Base-by-base conservation (phyloP, 2,888 invertebrate genomes). In the Salpingus planirostris region DNA sequence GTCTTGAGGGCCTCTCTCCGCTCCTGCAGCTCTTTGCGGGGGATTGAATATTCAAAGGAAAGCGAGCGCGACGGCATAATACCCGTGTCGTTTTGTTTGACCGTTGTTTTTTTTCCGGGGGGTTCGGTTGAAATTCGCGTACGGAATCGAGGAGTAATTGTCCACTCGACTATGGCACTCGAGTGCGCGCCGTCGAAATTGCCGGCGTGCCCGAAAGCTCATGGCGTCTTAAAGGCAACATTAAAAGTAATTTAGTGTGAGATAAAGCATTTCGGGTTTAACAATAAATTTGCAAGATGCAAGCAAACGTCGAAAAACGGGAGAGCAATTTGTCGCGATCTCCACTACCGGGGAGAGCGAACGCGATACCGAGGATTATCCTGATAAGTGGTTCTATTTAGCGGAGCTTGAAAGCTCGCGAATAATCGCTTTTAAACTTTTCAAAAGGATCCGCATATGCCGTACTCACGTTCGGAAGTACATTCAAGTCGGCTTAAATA, bases 301-400 rank as follows among this genome's bases (percentile, higher is more conserved):
- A 40, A 40, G 43, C 40, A 51, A 47, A 43, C 42, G 47, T 47
- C 47, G 46, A 47, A 52, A 50, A 52, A 51, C 44, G 49, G 42
- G 5, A 18, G 39, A 41, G 40, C 33, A 46, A 49, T 50, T 46
- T 48, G 49, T 42, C 43, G 39, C 43, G 45, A 54, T 54, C 52
- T 45, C 44, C 46, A 51, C 47, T 46, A 46, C 45, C 44, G 25
- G 38, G 34, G 43, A 47, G 47, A 49, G 49, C 51, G 48, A 46
- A 46, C 37, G 47, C 46, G 47, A 49, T 50, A 46, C 46, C 36
- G 6, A 34, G 52, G 54, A 53, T 52, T 54, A 54, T 41, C 44
- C 40, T 42, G 55, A 52, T 53, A 52, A 54, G 49, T 44, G 36
- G 42, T 36, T 18, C 35, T 29, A 23, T 36, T 35, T 29, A 33